phyloP scores from a whole-genome alignment of 2,797 vertebrate genomes.

The Triplophysa bombifrons region DNA sequence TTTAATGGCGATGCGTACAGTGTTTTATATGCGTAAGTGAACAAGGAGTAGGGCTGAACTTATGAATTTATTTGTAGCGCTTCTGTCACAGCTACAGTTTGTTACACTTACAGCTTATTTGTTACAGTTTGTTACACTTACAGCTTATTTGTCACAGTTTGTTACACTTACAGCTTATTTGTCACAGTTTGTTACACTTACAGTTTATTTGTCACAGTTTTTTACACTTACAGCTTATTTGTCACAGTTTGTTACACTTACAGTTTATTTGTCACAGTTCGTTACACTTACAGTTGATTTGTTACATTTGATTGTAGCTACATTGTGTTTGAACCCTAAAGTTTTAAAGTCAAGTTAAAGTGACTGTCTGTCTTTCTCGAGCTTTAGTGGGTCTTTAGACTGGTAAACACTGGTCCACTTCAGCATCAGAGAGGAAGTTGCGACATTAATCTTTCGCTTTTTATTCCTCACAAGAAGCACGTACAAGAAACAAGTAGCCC shows the following conservation, averaged over 20 bases:
- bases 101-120: not conserved
- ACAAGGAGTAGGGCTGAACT: not conserved
- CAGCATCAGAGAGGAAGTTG: not conserved
- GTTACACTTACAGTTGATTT: no score
- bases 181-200: not conserved
- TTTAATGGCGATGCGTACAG: conserved; percentile 25
- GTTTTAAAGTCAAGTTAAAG: not conserved
- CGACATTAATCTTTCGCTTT: not conserved
- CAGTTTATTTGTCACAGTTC: not conserved
- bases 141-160: not conserved
- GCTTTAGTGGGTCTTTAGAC: not conserved
- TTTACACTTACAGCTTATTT: not conserved
- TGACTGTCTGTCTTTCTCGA: not conserved
- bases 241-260: not conserved
- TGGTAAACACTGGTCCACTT: not conserved
- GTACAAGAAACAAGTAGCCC: no score
- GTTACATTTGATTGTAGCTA: not conserved
- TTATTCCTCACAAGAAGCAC: not conserved
- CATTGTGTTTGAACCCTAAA: not conserved
- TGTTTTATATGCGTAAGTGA: not conserved
- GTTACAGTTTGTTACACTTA: not conserved
- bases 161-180: not conserved
- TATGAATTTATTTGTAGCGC: not conserved
- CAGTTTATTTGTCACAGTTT: not conserved
- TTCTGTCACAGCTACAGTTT: not conserved